Percentiles rank a stretch among this genome's conserved stretches.
Conservation (phyloP, 2,113 vertebrate species). For the Kryptolebias marmoratus region DNA sequence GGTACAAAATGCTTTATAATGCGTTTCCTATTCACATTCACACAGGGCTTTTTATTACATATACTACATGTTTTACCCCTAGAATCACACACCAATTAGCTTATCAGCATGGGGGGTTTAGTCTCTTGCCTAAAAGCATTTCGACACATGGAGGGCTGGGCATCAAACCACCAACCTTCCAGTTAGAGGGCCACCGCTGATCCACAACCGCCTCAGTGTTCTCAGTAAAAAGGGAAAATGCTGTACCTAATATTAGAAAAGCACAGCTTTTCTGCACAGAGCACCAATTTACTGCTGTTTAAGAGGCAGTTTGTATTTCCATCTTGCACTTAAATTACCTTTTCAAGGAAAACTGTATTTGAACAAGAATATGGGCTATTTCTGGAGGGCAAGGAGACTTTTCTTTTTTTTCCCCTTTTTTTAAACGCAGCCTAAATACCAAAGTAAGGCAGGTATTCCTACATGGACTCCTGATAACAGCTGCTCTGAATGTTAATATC, state of each 20-base stretch:
- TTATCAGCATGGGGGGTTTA: background rate
- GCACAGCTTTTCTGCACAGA: slow-evolving; percentile 23
- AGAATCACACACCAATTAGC: background rate
- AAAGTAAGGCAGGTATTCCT: slow-evolving; percentile 2
- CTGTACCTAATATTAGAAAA: slow-evolving; percentile 59
- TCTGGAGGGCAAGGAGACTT: slow-evolving; percentile 6
- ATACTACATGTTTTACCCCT: background rate
- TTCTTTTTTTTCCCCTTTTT: slow-evolving; percentile 1
- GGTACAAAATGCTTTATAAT: background rate
- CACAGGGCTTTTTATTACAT: background rate
- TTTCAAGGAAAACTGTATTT: slow-evolving; percentile 21
- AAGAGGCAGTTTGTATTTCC: slow-evolving; percentile 51
- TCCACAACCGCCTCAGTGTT: slow-evolving; percentile 8
- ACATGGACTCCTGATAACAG: background rate
- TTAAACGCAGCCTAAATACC: background rate
- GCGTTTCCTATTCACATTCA: background rate
- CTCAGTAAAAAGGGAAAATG: slow-evolving; percentile 33
- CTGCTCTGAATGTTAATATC: background rate
- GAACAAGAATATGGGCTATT: slow-evolving; percentile 11
- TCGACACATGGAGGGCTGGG: background rate
- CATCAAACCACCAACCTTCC: background rate
- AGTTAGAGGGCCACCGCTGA: background rate
- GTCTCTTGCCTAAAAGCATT: background rate
- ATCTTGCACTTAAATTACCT: slow-evolving; percentile 35
- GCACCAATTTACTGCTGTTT: slow-evolving; percentile 49